Conservation (phyloP, 2,797 vertebrate genomes). For the Mormyrops boulengeri region DNA sequence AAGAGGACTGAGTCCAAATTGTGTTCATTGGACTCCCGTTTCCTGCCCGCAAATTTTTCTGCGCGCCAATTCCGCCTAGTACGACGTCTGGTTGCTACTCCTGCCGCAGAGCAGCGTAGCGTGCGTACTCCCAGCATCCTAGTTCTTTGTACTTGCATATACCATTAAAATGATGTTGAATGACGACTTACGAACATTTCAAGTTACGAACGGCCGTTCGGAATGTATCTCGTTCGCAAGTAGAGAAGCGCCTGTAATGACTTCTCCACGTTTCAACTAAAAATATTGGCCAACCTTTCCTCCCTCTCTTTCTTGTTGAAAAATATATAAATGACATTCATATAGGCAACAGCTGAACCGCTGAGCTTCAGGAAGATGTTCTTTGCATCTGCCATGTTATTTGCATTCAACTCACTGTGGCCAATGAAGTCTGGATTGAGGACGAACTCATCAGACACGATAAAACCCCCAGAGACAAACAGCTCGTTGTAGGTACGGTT, state of each 20-base stretch:
- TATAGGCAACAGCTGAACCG: neutral
- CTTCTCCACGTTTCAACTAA: neutral
- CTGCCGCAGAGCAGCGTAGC: too few relatives aligned
- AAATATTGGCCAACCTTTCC: neutral
- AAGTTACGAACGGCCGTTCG: too few relatives aligned
- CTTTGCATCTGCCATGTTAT: neutral
- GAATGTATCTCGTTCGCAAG: too few relatives aligned
- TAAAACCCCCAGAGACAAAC: slow-evolving; percentile 90
- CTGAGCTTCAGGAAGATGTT: neutral
- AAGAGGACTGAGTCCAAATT: too few relatives aligned
- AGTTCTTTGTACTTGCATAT: too few relatives aligned
- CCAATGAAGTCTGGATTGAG: slow-evolving; percentile 78
- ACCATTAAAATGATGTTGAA: too few relatives aligned
- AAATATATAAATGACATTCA: neutral
- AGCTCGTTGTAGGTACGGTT: slow-evolving; percentile 94
- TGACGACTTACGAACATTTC: too few relatives aligned
- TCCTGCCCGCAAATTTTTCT: too few relatives aligned
- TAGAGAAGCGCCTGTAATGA: neutral
- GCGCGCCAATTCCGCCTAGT: too few relatives aligned
- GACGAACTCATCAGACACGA: slow-evolving; percentile 91
- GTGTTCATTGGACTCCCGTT: too few relatives aligned
- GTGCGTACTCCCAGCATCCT: too few relatives aligned
- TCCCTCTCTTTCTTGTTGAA: neutral
- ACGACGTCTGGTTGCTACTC: too few relatives aligned
- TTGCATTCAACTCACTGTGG: neutral